These are phyloP conservation scores for Oreocharis arfaki DNA, from an alignment of 2,113 vertebrate species.

Conservation along the genomic window DNA sequence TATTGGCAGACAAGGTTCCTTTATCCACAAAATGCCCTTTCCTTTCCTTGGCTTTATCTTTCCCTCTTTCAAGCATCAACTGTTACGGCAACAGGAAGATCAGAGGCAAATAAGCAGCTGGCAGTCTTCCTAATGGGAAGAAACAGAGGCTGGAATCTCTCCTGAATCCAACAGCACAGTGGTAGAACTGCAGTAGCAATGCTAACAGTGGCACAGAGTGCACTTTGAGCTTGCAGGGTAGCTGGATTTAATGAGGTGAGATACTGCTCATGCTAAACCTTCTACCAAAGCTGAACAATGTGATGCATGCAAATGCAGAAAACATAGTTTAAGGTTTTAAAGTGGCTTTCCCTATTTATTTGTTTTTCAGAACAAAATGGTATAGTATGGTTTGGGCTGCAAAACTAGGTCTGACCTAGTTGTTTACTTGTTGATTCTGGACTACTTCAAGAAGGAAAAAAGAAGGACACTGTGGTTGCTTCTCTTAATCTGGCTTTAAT, in stretches of 20 bases:
- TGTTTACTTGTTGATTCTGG: background rate
- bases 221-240: background rate
- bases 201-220: background rate
- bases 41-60: background rate
- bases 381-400: background rate
- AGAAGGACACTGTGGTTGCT: background rate
- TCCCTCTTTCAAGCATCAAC: background rate
- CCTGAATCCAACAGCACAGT: background rate
- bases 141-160: background rate
- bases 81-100: background rate
- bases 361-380: background rate
- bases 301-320: background rate
- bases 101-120: background rate
- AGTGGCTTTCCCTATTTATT: background rate
- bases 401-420: background rate
- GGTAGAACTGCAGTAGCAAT: background rate
- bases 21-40: background rate
- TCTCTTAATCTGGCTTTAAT: background rate
- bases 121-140: background rate
- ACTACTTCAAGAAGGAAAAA: background rate
- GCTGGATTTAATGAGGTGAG: slow-evolving; percentile 22
- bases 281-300: background rate
- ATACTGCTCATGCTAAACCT: background rate
- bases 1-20: background rate
- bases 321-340: background rate